Conservation (phyloP, 2,888 invertebrate species). For the Oligia strigilis region DNA sequence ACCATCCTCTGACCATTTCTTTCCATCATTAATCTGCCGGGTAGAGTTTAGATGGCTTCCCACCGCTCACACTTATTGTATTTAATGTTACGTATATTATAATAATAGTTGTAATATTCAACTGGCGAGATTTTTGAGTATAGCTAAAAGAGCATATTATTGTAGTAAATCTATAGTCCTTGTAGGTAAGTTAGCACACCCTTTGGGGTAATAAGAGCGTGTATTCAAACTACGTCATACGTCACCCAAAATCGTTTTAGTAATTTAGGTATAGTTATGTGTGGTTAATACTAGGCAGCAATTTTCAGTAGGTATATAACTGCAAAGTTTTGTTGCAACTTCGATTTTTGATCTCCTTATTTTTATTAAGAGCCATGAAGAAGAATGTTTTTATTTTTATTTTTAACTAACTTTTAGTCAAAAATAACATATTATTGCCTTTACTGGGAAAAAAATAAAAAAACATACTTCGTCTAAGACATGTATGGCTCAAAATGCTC, state of each 20-base stretch:
- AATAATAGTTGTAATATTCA: not conserved
- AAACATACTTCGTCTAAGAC: no score
- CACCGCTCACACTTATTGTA: not conserved
- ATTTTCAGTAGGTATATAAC: not conserved
- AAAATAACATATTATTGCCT: no score
- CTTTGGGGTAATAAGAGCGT: constrained; percentile 1
- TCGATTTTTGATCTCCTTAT: not conserved
- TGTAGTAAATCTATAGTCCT: not conserved
- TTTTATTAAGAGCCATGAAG: constrained; percentile 3
- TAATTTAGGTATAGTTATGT: not conserved
- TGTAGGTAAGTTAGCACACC: not conserved
- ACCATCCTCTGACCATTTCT: not conserved
- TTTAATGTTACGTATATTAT: constrained; percentile 4
- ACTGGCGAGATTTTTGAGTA: constrained; percentile 11
- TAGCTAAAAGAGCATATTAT: not conserved
- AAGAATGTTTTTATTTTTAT: no score
- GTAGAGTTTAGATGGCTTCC: not conserved
- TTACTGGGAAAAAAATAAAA: no score
- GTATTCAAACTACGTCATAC: not conserved
- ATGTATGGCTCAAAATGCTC: no score
- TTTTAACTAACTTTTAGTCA: no score
- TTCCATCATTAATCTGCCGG: not conserved
- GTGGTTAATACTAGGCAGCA: not conserved
- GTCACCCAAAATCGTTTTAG: not conserved
- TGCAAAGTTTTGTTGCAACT: not conserved